These are phyloP conservation scores for Argynnis bischoffii DNA, from an alignment of 2,888 invertebrate genomes.

Conservation along the genomic window DNA sequence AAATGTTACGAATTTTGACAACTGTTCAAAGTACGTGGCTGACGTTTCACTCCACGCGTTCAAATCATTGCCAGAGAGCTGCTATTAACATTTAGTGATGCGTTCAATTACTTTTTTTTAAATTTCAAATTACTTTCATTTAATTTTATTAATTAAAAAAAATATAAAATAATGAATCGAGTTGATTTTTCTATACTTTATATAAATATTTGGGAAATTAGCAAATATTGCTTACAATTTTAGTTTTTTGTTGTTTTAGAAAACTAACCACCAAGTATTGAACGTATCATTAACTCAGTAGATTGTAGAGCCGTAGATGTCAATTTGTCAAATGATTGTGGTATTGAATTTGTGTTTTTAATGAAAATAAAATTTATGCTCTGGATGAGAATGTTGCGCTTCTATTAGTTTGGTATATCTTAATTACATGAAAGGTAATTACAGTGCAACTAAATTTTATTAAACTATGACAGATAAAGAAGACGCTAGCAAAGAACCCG, in stretches of 20 bases:
- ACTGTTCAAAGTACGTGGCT: constrained; percentile 69
- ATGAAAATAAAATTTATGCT: constrained; percentile 48
- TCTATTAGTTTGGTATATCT: constrained; percentile 39
- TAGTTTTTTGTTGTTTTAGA: not conserved
- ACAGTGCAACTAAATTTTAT: constrained; percentile 42
- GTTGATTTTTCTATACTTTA: too few species aligned
- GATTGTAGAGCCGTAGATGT: constrained; percentile 16
- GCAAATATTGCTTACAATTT: not conserved
- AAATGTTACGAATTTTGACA: constrained; percentile 48
- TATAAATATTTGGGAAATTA: too few species aligned
- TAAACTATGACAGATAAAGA: constrained; percentile 79
- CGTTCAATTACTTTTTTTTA: constrained; percentile 21
- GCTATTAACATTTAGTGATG: constrained; percentile 15
- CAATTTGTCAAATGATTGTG: constrained; percentile 30
- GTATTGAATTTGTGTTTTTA: constrained; percentile 35
- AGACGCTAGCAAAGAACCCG: constrained; percentile 69
- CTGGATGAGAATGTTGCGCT: constrained; percentile 43
- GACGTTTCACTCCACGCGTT: constrained; percentile 81
- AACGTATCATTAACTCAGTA: constrained; percentile 22
- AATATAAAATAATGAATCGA: too few species aligned
- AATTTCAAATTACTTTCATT: not conserved
- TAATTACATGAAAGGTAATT: constrained; percentile 36
- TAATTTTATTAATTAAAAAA: too few species aligned
- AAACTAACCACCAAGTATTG: not conserved
- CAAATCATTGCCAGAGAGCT: constrained; percentile 49